Percentiles rank a stretch among this genome's conserved stretches.
These are phyloP conservation scores for Plectrocnemia conspersa DNA, from an alignment of 1,140 invertebrate genomes.

Conservation along the genomic window DNA sequence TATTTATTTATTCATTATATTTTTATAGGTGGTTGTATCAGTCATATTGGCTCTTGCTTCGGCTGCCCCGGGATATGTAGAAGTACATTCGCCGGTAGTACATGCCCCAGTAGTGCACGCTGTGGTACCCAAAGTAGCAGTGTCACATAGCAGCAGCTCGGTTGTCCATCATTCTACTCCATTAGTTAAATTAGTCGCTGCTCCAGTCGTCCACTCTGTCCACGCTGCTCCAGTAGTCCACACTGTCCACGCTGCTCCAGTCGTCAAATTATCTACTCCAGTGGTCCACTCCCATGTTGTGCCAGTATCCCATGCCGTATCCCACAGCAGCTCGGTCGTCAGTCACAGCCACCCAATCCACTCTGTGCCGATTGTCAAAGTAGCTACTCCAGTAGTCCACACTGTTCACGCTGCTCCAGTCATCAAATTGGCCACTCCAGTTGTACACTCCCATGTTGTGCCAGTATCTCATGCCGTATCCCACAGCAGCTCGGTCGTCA, in stretches of 20 bases:
- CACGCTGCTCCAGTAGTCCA: slow-evolving; percentile 36
- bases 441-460: slow-evolving; percentile 28
- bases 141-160: slow-evolving; percentile 40
- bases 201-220: slow-evolving; percentile 49
- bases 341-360: slow-evolving; percentile 47
- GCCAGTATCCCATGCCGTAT: slow-evolving; percentile 38
- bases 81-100: slow-evolving; percentile 39
- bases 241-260: slow-evolving; percentile 36
- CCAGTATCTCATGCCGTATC: slow-evolving; percentile 39
- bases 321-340: slow-evolving; percentile 44
- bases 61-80: slow-evolving; percentile 34
- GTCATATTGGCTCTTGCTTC: slow-evolving; percentile 31
- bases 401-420: slow-evolving; percentile 48
- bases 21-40: slow-evolving; percentile 27
- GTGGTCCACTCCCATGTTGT: slow-evolving; percentile 29
- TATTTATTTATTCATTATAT: slow-evolving; percentile 2
- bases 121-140: slow-evolving; percentile 32
- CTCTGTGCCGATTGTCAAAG: slow-evolving; percentile 48
- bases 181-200: slow-evolving; percentile 43
- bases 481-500: slow-evolving; percentile 44
- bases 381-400: slow-evolving; percentile 35
- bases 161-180: slow-evolving; percentile 44
- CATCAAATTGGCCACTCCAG: slow-evolving; percentile 43
- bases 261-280: slow-evolving; percentile 38
- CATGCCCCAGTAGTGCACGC: slow-evolving; percentile 38